A percentile compares a stretch with the other conserved stretches of the same genome.
Evolutionary conservation across 30 jellyfish, hydroid and myxozoan genomes (phyloP).

Genomic region (Chironex yamaguchii): DNA sequence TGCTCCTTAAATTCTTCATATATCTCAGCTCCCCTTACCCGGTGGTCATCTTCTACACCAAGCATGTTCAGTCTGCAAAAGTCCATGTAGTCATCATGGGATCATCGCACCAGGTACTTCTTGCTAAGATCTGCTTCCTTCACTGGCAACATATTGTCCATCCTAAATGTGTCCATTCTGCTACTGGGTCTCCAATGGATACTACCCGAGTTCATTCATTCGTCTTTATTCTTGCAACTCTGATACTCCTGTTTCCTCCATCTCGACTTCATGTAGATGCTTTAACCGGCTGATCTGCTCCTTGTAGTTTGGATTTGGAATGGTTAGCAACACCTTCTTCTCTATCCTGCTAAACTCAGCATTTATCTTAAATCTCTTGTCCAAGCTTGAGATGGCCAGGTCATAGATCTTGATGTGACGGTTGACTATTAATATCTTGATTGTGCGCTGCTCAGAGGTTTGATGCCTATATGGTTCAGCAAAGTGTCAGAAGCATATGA

Average conservation of each 20-base stretch:
- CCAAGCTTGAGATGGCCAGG: neutral
- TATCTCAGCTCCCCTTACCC: neutral
- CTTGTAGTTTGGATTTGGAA: neutral
- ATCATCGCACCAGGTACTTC: slow-evolving; percentile 46
- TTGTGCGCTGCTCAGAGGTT: neutral
- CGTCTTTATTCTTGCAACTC: neutral
- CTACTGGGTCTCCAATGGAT: neutral
- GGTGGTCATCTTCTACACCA: slow-evolving; percentile 33
- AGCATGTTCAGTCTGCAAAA: slow-evolving; percentile 77
- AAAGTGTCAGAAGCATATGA: slow-evolving; percentile 64
- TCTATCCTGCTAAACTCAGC: neutral
- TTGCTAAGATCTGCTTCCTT: slow-evolving; percentile 45
- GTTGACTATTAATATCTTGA: neutral
- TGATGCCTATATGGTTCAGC: slow-evolving; percentile 4
- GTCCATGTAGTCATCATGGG: slow-evolving; percentile 50
- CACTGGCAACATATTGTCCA: slow-evolving; percentile 62
- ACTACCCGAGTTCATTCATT: neutral
- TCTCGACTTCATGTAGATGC: neutral
- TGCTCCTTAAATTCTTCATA: slow-evolving; percentile 6
- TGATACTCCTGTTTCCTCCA: neutral
- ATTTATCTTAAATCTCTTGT: neutral
- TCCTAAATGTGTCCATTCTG: slow-evolving; percentile 31
- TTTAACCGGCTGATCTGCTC: too few relatives aligned
- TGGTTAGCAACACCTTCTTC: neutral
- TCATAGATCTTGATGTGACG: neutral